Evolutionary conservation across 2,888 invertebrate genomes (phyloP).

Genomic region (Drosophila austrosaltans): DNA sequence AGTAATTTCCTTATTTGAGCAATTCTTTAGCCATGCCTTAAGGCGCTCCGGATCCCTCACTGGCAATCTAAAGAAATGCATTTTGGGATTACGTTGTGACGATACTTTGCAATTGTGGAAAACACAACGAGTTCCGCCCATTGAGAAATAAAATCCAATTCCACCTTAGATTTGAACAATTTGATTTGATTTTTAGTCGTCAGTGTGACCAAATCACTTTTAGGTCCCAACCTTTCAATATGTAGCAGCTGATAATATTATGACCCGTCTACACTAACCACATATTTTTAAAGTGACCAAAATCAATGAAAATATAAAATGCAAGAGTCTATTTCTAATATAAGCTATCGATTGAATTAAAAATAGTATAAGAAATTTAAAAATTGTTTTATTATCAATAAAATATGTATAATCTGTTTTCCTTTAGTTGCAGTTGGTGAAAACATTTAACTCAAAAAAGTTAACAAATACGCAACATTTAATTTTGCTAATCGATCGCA

Average conservation of each 20-base stretch:
- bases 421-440: no score
- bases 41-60: constrained; percentile 73
- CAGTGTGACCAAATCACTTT: not conserved
- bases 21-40: constrained; percentile 66
- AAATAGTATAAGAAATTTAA: no score
- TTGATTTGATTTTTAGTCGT: not conserved
- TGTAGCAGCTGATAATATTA: not conserved
- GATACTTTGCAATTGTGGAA: constrained; percentile 84
- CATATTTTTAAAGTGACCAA: not conserved
- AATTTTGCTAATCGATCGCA: not conserved
- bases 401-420: no score
- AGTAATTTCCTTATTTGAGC: constrained; percentile 66
- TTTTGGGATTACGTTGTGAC: constrained; percentile 79
- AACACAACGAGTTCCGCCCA: constrained; percentile 85
- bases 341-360: no score
- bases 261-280: not conserved
- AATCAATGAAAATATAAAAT: no score
- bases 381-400: no score
- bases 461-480: not conserved
- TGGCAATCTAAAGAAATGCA: constrained; percentile 85
- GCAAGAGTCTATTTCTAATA: no score
- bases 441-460: no score
- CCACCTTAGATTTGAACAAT: not conserved
- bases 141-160: constrained; percentile 53
- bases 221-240: no score